A percentile compares a stretch with the other conserved stretches of the same genome.
Conservation (phyloP, 2,113 vertebrate genomes). For the Cyanoramphus novaezelandiae region DNA sequence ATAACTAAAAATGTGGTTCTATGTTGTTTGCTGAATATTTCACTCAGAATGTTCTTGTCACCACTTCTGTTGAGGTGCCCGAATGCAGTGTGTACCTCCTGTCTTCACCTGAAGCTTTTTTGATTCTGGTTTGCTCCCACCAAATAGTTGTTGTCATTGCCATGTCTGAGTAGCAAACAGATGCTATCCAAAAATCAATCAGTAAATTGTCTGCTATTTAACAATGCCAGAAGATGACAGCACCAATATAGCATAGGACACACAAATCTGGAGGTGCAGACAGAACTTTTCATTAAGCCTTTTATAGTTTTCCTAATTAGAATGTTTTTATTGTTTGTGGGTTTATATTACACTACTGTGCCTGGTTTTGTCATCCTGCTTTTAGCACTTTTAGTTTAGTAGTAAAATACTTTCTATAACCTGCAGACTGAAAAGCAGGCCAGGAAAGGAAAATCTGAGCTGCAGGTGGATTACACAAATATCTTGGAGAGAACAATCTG, state of each 20-base stretch:
- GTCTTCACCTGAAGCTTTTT: background rate
- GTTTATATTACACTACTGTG: background rate
- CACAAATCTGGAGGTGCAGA: background rate
- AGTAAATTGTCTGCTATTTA: background rate
- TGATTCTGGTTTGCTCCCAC: background rate
- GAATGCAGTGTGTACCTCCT: background rate
- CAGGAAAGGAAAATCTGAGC: background rate
- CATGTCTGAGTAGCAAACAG: background rate
- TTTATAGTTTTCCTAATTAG: background rate
- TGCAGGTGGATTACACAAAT: background rate
- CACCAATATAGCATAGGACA: background rate
- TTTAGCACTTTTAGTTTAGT: background rate
- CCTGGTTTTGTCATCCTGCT: accelerated
- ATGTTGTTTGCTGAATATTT: accelerated
- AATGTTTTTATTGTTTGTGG: background rate
- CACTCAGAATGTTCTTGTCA: accelerated
- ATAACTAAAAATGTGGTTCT: background rate
- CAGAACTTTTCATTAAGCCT: background rate
- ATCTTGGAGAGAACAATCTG: background rate
- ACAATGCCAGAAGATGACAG: background rate
- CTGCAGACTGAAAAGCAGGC: background rate
- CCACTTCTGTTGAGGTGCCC: accelerated
- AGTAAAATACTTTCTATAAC: background rate
- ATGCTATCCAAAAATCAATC: background rate
- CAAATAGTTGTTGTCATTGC: background rate